Percentiles rank a stretch among this genome's conserved stretches.
Evolutionary conservation across 2,113 vertebrate genomes (phyloP).

Genomic region (Promerops cafer): DNA sequence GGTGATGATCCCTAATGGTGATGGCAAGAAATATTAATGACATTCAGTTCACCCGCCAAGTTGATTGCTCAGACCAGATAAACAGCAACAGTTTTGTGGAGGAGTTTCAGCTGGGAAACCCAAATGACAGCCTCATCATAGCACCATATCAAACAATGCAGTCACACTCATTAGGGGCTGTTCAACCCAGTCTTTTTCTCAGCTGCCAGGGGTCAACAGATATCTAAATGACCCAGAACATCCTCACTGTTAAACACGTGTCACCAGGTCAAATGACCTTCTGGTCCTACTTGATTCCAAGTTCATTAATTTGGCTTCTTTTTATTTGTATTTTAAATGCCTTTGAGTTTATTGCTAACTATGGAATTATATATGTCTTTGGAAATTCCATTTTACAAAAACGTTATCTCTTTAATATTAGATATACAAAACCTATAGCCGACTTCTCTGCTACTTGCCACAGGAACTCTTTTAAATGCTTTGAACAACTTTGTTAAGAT

Average conservation of each 20-base stretch:
- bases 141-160: not conserved
- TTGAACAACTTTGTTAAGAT: not conserved
- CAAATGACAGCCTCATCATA: not conserved
- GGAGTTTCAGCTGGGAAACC: not conserved
- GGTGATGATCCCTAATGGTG: not conserved
- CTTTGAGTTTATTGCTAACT: not conserved
- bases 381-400: not conserved
- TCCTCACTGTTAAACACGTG: not conserved
- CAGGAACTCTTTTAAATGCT: not conserved
- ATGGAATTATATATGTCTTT: not conserved
- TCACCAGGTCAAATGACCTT: not conserved
- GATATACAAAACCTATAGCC: not conserved
- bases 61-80: not conserved
- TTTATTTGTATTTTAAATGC: not conserved
- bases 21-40: not conserved
- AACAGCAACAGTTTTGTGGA: not conserved
- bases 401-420: not conserved
- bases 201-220: not conserved
- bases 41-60: not conserved
- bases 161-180: not conserved
- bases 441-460: not conserved
- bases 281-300: not conserved
- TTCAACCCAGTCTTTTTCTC: not conserved
- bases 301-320: not conserved
- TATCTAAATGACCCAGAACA: not conserved